Conservation (phyloP, 2,888 invertebrate species). For the Steromphala cineraria region DNA sequence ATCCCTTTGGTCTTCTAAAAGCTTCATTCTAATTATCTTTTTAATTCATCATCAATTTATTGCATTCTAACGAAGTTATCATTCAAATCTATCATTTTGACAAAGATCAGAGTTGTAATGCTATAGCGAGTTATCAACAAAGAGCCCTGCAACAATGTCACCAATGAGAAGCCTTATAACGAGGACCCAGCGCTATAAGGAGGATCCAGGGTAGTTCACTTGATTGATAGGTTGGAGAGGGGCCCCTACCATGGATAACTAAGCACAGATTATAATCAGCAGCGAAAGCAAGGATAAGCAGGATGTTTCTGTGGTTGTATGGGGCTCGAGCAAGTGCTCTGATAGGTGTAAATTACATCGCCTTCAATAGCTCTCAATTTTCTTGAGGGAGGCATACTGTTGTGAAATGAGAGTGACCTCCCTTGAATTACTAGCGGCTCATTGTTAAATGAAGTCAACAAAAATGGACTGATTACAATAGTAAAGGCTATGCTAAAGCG, state of each 20-base stretch:
- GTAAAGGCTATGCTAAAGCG: too few relatives aligned
- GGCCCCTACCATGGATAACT: conserved; percentile 6
- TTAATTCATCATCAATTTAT: neutral
- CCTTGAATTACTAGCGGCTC: neutral
- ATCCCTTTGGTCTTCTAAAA: neutral
- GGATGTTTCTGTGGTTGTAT: conserved; percentile 13
- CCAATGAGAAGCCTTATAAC: neutral
- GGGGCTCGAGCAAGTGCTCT: neutral
- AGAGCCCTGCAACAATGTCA: neutral
- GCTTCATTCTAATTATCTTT: neutral
- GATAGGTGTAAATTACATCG: conserved; percentile 14
- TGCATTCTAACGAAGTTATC: neutral
- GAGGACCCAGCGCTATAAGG: neutral
- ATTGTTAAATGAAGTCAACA: conserved; percentile 1
- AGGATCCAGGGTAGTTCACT: conserved; percentile 9
- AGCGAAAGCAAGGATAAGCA: neutral
- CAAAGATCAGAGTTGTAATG: neutral
- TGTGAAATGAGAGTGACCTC: conserved; percentile 1
- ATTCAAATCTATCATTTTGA: neutral
- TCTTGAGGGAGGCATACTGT: neutral
- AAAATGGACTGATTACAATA: neutral
- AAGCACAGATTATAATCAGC: conserved; percentile 8
- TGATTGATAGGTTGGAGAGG: conserved; percentile 14
- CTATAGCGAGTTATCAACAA: conserved; percentile 8
- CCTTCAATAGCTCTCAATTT: conserved; percentile 19